Base-by-base conservation (phyloP, 2,797 vertebrate genomes). In the Caiman crocodilus region DNA sequence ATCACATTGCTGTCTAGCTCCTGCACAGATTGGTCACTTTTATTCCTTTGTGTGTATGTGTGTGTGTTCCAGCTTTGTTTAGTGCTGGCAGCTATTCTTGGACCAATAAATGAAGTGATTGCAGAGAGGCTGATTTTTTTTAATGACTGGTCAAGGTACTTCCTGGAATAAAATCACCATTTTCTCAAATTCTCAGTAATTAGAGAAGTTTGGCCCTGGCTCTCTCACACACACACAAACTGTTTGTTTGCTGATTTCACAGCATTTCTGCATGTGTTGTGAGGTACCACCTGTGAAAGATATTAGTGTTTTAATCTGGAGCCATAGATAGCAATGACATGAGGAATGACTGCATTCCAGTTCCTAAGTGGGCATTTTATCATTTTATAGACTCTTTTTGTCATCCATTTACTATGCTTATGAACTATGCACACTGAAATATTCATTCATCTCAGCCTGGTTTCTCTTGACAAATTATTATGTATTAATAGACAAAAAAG, bases 301-400 rank as follows among this genome's bases (percentile, higher is more conserved):
- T 1, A 16, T 69, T 26, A 14, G 67, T 5, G 6, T 5, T 74
- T 81, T 26, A 8, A 12, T 21, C 8, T 63, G 30, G 82, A 65
- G 20, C 17, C 32, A 50, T 74, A 56, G 2, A 32, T 50, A 50
- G 42, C 56, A 35, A 58, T 18, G 2, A 7, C 26, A 58, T 15
- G 26, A 79, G 20, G 15, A 79, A 58, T 1, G 1, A 15, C 21
- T 55, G 55, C 58, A 58, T 80, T 74, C 35, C 20, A 75, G 0
- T 63, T 81, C 42, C 35, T 67, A 25, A 75, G 16, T 17, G n/a
- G 21, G 9, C 4, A 15, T 85, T 84, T 84, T 69, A 93, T 85
- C 76, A 80, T 95, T 89, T 56, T 60, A 42, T 79, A 63, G 16
- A 5, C 69, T 23, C 84, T 85, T 13, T 90, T 78, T 88, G n/a